phyloP scores from a whole-genome alignment of 2,113 vertebrate species.

The Hirundichthys speculiger region DNA sequence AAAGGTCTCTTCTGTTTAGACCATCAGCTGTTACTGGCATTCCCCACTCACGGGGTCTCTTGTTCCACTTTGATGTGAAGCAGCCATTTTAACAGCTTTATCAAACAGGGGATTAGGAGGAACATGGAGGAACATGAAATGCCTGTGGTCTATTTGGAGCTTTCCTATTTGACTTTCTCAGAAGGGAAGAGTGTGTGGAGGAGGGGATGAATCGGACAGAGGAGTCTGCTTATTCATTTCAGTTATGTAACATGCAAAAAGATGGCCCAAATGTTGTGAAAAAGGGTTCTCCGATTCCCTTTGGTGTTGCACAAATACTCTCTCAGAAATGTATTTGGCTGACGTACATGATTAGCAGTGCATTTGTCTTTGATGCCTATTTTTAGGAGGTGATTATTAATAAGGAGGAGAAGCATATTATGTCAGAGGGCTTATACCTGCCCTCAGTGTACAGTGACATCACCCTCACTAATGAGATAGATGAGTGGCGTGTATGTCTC shows the following conservation, averaged over 20 bases:
- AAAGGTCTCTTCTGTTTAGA: not conserved
- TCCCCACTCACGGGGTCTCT: not conserved
- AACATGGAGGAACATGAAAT: slow-evolving; percentile 19
- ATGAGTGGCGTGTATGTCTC: slow-evolving; percentile 4
- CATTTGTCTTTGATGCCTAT: slow-evolving; percentile 44
- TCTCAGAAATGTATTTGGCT: slow-evolving; percentile 19
- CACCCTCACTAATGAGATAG: slow-evolving; percentile 16
- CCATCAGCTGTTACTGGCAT: slow-evolving; percentile 32
- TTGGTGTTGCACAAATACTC: slow-evolving; percentile 22
- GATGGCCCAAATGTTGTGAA: slow-evolving; percentile 1
- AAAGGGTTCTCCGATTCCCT: slow-evolving; percentile 8
- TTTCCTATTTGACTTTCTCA: slow-evolving; percentile 17
- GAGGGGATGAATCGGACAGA: not conserved
- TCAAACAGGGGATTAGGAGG: slow-evolving; percentile 3
- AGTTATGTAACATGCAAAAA: slow-evolving; percentile 40
- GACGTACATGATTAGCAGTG: slow-evolving; percentile 58
- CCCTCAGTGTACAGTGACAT: slow-evolving; percentile 18
- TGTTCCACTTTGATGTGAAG: slow-evolving; percentile 6
- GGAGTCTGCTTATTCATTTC: slow-evolving; percentile 1
- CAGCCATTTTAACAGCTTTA: slow-evolving; percentile 8
- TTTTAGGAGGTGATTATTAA: slow-evolving; percentile 63
- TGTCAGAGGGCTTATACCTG: slow-evolving; percentile 41
- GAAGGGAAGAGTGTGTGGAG: slow-evolving; percentile 6
- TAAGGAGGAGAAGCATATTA: slow-evolving; percentile 47
- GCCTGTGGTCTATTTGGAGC: slow-evolving; percentile 41